Percentiles rank a stretch among this genome's conserved stretches.
These are phyloP conservation scores for Labrus mixtus DNA, from an alignment of 2,113 vertebrate species.

Conservation along the genomic window DNA sequence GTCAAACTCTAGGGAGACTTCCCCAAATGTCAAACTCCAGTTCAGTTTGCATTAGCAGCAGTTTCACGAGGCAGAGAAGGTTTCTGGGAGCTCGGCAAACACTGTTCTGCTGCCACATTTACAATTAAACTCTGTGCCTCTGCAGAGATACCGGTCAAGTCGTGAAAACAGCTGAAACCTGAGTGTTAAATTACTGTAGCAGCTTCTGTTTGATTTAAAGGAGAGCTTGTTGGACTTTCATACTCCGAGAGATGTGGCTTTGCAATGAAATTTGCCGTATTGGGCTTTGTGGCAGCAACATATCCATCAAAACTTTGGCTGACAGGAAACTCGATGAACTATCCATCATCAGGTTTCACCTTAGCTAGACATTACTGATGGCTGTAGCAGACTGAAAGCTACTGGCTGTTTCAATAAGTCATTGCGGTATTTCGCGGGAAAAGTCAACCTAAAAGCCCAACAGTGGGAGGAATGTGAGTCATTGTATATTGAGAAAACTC, in stretches of 20 bases:
- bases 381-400: slow-evolving; percentile 13
- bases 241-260: slow-evolving; percentile 29
- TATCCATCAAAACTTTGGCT: slow-evolving; percentile 50
- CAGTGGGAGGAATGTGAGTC: background rate
- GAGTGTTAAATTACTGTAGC: slow-evolving; percentile 24
- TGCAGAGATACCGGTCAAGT: slow-evolving; percentile 11
- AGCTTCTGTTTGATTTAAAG: slow-evolving; percentile 32
- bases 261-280: slow-evolving; percentile 26
- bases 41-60: slow-evolving; percentile 58
- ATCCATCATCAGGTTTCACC: slow-evolving; percentile 45
- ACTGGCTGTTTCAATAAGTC: slow-evolving; percentile 19
- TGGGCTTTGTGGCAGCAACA: slow-evolving; percentile 36
- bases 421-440: background rate
- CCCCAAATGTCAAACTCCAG: slow-evolving; percentile 53
- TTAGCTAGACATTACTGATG: slow-evolving; percentile 8
- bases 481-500: background rate
- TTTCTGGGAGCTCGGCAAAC: slow-evolving; percentile 51
- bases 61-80: slow-evolving; percentile 35
- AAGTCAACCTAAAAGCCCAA: background rate
- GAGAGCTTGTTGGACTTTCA: slow-evolving; percentile 12
- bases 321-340: slow-evolving; percentile 26
- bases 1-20: slow-evolving; percentile 37
- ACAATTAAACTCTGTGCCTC: slow-evolving; percentile 23
- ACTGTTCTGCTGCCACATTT: slow-evolving; percentile 17
- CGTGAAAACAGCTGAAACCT: slow-evolving; percentile 28